Base-by-base conservation (phyloP, 2,797 vertebrate genomes). In the Aplochiton taeniatus region DNA sequence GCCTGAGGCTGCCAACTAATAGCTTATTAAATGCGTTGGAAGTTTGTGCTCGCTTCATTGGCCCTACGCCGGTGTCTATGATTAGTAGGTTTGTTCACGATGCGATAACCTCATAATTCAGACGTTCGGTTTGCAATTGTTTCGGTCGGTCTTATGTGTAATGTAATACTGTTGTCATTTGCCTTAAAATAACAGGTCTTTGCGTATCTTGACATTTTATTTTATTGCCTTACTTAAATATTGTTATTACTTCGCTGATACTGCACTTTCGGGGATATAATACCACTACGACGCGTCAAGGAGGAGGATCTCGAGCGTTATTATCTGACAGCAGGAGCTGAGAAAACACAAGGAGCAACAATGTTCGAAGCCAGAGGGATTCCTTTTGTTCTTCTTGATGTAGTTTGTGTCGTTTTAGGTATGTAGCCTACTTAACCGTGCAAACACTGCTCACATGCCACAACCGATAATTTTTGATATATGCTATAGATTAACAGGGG, bases 321-420 rank as follows among this genome's bases (percentile, higher is more conserved):
- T 46, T 11, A 41, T 20, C n/a, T 14, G 9, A 49, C 7, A 2
- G 7, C 43, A 70, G 20, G 1, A 59, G 11, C 58, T 8, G 46
- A 8, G 11, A 19, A 31, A 48, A 48, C 13, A 48, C 11, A 10
- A 18, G 13, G 16, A 81, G 80, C 48, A 17, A 88, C 78, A 80
- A 98, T 98, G 97, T 98, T 98, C 87, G 96, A 98, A 87, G 81
- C 88, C 69, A 90, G 85, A 88, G 92, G 95, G 79, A 86, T 97
- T 77, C 94, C 94, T 12, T 98, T 93, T 83, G 88, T 97, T 71
- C 82, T 92, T 77, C 91, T 98, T n/a, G 97, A 98, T 83, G 2
- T 97, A 16, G 77, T 84, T 63, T 98, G 97, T 78, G 87, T 98
- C 31, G 5, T 96, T 59, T 87, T 98, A 55, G 97, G 97, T 98